Percentiles rank a stretch among this genome's conserved stretches.
These are phyloP conservation scores for Diorhabda carinulata DNA, from an alignment of 1,140 invertebrate species.

Conservation along the genomic window DNA sequence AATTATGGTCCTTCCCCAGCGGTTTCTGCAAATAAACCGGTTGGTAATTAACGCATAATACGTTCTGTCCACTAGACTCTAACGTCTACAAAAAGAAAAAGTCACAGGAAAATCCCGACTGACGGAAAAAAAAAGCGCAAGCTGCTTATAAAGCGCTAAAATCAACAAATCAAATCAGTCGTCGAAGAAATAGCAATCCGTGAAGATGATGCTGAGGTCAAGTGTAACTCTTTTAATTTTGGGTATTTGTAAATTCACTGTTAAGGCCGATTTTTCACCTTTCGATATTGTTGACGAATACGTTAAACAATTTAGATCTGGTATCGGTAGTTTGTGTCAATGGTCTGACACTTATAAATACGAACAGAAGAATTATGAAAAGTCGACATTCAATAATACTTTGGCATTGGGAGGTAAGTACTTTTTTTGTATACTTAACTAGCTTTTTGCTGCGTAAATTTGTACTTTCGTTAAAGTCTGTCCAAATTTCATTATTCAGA, in stretches of 20 bases:
- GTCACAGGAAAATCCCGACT: background rate
- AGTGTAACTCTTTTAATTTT: background rate
- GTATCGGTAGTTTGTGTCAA: constrained; percentile 15
- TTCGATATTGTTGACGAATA: constrained; percentile 26
- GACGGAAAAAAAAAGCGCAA: background rate
- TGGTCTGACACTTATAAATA: background rate
- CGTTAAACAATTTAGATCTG: constrained; percentile 20
- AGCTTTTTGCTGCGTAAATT: no score
- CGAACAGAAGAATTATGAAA: background rate
- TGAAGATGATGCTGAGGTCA: background rate
- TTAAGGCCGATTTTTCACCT: constrained; percentile 16
- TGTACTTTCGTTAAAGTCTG: no score
- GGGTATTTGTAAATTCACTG: background rate
- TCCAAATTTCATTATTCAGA: no score
- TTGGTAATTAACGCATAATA: background rate
- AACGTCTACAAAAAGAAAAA: background rate
- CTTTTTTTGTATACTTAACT: background rate
- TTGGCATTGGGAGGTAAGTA: constrained; percentile 8
- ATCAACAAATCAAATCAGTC: background rate
- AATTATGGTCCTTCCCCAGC: background rate
- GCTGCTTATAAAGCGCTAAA: constrained; percentile 5
- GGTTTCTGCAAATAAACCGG: background rate
- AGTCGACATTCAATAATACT: background rate
- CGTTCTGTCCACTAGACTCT: background rate
- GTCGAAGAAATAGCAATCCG: background rate